Evolutionary conservation across 2,888 invertebrate genomes (phyloP).

Genomic region (Stenchaetothrips biformis): DNA sequence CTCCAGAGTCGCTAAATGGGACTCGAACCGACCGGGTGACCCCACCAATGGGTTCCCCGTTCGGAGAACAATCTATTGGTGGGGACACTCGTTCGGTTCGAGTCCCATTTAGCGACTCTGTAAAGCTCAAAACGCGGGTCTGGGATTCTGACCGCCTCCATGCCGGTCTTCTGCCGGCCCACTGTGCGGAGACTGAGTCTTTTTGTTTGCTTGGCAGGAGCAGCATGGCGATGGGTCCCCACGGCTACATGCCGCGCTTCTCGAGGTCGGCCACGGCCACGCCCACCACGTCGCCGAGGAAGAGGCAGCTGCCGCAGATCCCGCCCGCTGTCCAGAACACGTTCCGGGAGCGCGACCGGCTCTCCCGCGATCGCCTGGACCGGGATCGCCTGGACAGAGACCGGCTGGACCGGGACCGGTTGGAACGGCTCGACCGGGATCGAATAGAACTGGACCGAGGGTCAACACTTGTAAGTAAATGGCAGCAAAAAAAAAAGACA

Average conservation of each 20-base stretch:
- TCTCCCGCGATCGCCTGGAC: constrained; percentile 46
- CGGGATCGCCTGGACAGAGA: constrained; percentile 59
- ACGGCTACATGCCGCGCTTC: constrained; percentile 62
- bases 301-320: constrained; percentile 92
- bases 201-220: neutral
- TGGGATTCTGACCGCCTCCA: no score
- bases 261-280: constrained; percentile 87
- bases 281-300: constrained; percentile 92
- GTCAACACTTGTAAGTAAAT: neutral
- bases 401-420: constrained; percentile 25
- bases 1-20: no score
- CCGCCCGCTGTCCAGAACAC: constrained; percentile 49
- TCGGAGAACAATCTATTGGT: no score
- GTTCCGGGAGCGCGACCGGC: constrained; percentile 18
- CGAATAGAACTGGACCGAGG: constrained; percentile 4
- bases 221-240: constrained; percentile 36
- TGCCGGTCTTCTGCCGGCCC: no score
- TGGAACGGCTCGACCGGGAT: constrained; percentile 14
- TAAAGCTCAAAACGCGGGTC: no score
- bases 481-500: no score
- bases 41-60: no score
- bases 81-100: no score
- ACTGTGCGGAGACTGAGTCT: neutral
- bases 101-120: no score
- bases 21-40: no score